Conservation (phyloP, 1,140 invertebrate genomes). For the Camponotus pennsylvanicus region DNA sequence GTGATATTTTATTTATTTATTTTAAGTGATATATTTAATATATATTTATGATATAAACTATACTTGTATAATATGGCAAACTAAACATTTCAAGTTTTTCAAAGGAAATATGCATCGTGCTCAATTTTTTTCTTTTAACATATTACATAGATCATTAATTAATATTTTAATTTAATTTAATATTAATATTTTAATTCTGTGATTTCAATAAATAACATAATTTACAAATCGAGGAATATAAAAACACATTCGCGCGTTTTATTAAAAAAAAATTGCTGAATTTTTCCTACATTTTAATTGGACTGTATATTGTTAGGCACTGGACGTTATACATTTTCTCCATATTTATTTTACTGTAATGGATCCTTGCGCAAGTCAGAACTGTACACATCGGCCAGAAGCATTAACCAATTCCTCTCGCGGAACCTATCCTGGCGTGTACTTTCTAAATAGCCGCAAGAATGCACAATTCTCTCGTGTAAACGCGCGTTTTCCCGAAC, state of each 20-base stretch:
- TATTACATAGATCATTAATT: background rate
- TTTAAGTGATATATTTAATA: no score
- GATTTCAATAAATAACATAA: background rate
- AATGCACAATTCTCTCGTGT: constrained; percentile 70
- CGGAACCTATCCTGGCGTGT: constrained; percentile 55
- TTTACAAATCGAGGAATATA: background rate
- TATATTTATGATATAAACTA: background rate
- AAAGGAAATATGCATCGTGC: background rate
- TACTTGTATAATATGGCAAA: background rate
- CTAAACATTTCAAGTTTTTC: background rate
- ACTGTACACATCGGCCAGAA: background rate
- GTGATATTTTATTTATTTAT: no score
- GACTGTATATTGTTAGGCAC: no score
- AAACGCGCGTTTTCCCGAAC: constrained; percentile 64
- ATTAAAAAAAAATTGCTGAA: background rate
- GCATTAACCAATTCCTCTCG: constrained; percentile 66
- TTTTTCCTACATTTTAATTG: background rate
- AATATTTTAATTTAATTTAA: background rate
- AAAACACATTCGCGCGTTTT: background rate
- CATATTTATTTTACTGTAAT: no score
- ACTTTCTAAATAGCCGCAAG: constrained; percentile 67
- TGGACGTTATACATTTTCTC: background rate
- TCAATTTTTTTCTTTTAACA: background rate
- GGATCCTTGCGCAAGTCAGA: background rate
- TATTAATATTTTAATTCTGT: background rate